Evolutionary conservation across 2,797 vertebrate species (phyloP).

Genomic region (Hylomyscus alleni): DNA sequence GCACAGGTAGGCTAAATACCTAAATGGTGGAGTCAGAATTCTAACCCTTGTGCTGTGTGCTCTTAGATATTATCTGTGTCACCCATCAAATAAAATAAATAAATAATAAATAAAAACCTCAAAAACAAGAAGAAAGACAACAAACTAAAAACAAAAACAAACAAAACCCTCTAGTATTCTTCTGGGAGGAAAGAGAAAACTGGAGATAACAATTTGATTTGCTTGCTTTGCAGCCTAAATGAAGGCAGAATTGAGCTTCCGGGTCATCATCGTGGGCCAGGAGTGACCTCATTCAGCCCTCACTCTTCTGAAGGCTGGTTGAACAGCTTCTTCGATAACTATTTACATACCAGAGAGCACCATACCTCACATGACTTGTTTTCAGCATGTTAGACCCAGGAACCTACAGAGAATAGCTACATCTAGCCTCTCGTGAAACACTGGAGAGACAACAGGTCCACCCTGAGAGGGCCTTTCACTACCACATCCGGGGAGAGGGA

Average conservation of each 20-base stretch:
- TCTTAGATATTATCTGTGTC: not conserved
- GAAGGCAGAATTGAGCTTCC: not conserved
- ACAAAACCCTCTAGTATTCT: not conserved
- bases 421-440: not conserved
- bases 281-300: not conserved
- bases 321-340: slow-evolving; percentile 50
- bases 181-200: not conserved
- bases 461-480: not conserved
- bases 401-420: not conserved
- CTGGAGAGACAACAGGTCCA: not conserved
- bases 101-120: not conserved
- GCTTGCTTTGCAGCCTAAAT: not conserved
- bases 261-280: not conserved
- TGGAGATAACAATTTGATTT: not conserved
- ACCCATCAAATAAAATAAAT: not conserved
- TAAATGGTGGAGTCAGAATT: not conserved
- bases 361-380: not conserved
- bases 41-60: not conserved
- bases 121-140: not conserved
- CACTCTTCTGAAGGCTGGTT: not conserved
- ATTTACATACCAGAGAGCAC: not conserved
- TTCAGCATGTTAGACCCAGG: not conserved
- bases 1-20: not conserved
- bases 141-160: not conserved
- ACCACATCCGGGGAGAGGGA: not conserved